Evolutionary conservation across 2,888 invertebrate genomes (phyloP).

Genomic region (Ochropleura plecta): DNA sequence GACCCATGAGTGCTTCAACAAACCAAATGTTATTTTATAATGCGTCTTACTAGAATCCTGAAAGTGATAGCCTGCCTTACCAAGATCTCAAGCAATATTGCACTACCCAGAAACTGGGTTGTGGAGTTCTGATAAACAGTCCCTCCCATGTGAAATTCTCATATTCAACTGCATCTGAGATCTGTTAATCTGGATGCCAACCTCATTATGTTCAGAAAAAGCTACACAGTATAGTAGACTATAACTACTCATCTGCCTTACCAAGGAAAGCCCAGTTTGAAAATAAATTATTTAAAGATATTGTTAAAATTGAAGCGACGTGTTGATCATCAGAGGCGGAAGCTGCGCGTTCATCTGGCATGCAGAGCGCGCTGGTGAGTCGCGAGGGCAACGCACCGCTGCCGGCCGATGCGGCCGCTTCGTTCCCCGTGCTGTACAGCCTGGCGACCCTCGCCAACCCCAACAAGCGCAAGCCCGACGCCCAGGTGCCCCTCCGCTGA

Average conservation of each 20-base stretch:
- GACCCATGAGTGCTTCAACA: no score
- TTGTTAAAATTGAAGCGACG: slow-evolving; percentile 26
- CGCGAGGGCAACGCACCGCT: slow-evolving; percentile 95
- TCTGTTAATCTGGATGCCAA: neutral
- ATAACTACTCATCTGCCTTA: neutral
- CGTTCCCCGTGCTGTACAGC: slow-evolving; percentile 91
- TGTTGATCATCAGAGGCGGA: slow-evolving; percentile 92
- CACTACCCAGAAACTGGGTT: neutral
- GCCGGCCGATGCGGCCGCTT: slow-evolving; percentile 88
- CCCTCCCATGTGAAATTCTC: neutral
- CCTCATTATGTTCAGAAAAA: neutral
- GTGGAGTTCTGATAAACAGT: neutral
- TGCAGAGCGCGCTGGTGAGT: slow-evolving; percentile 92
- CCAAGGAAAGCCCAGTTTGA: neutral
- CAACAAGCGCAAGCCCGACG: slow-evolving; percentile 87
- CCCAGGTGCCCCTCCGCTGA: slow-evolving; percentile 80
- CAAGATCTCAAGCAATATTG: neutral
- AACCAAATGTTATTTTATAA: no score
- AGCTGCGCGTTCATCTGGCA: slow-evolving; percentile 94
- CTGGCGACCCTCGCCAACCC: slow-evolving; percentile 90
- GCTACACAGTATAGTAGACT: neutral
- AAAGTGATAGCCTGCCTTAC: neutral
- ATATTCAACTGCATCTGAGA: neutral
- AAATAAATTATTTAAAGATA: neutral
- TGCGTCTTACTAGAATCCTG: neutral